These are phyloP conservation scores for Azemiops feae DNA, from an alignment of 2,113 vertebrate genomes.

Conservation along the genomic window DNA sequence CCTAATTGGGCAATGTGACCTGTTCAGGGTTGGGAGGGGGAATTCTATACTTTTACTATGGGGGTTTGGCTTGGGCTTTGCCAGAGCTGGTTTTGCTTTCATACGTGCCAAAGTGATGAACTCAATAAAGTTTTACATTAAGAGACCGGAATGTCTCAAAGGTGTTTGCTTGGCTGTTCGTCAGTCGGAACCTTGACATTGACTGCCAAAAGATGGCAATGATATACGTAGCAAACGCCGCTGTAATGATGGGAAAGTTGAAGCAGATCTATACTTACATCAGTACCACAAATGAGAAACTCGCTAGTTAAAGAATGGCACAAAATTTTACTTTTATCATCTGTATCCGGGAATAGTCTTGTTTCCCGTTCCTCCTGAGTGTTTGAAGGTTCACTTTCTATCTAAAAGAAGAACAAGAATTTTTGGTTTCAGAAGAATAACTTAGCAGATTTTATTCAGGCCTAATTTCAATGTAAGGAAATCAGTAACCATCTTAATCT, in stretches of 20 bases:
- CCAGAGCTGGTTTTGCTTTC: too few species aligned
- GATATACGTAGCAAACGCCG: neutral
- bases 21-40: too few species aligned
- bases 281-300: slow-evolving; percentile 95
- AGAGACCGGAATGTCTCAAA: too few species aligned
- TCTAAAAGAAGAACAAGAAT: slow-evolving; percentile 70
- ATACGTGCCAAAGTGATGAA: too few species aligned
- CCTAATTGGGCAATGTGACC: too few species aligned
- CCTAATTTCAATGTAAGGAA: slow-evolving; percentile 15
- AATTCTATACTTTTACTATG: too few species aligned
- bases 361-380: slow-evolving; percentile 88
- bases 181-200: too few species aligned
- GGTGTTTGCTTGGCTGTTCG: too few species aligned
- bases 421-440: neutral
- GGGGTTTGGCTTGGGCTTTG: too few species aligned
- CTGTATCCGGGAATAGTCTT: slow-evolving; percentile 86
- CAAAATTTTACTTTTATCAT: slow-evolving; percentile 84
- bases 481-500: neutral
- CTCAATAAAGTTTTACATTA: too few species aligned
- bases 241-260: neutral
- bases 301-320: slow-evolving; percentile 90
- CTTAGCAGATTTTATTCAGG: neutral
- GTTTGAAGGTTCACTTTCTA: slow-evolving; percentile 82
- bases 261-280: slow-evolving; percentile 74
- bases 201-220: neutral